Base-by-base conservation (phyloP, 1,140 invertebrate species). In the Tenebrio molitor region DNA sequence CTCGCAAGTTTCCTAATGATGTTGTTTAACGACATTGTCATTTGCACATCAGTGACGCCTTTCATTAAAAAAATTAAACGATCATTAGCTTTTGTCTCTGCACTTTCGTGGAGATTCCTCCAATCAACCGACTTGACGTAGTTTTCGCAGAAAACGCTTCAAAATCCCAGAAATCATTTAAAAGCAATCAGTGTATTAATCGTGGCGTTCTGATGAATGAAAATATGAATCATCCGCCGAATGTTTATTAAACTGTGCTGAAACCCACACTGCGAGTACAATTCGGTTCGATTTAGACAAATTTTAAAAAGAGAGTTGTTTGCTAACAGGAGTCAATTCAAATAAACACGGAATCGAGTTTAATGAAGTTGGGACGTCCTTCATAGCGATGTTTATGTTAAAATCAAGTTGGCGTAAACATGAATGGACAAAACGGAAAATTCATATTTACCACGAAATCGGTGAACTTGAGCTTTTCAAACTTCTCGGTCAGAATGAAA, bases 391-490 rank as follows among this genome's bases (percentile, higher is more conserved):
- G 50, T 58, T 23, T 19, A 23, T 53, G 12, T 8, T 46, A 46
- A 46, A 46, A 46, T 46, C n/a, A 16, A 46, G 12, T 46, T 15
- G 8, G 17, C 7, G 15, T 16, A 46, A 46, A 46, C 15, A 4
- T 16, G 3, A 33, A 10, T 5, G 12, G 12, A 41, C 36, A 41
- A 50, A 33, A 33, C 29, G 10, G 10, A 58, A 58, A 58, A 58
- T 12, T 21, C 5, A 67, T 68, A 69, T 50, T 74, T 74, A 74
- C 73, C 73, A 58, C 68, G 69, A 63, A 66, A 66, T 58, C 53
- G 1, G 44, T 50, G 21, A 74, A 70, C 39, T 36, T 62, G 33
- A 74, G 14, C 23, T 74, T 74, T 42, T 70, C 46, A 21, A 74
- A 74, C 62, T 71, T 71, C 14, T 74, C 68, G 2, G 69, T 41